Evolutionary conservation across 1,140 invertebrate genomes (phyloP).

Genomic region (Apolygus lucorum): DNA sequence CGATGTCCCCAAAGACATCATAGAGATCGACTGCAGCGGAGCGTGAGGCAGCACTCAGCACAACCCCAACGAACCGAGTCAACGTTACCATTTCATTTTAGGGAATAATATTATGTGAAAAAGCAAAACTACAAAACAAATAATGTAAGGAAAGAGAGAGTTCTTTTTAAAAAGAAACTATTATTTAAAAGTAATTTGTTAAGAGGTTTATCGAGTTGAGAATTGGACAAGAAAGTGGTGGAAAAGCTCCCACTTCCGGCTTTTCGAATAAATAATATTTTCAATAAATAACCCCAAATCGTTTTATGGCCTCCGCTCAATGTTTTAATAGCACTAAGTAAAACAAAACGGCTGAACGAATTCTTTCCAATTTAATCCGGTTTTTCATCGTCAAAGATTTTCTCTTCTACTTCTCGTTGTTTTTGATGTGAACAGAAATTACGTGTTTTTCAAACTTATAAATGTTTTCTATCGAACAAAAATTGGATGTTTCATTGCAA

Average conservation of each 20-base stretch:
- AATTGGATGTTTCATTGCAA: not conserved
- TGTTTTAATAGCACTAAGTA: too few species aligned
- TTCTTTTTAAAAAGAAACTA: too few species aligned
- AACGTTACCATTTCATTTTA: constrained; percentile 12
- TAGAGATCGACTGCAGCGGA: constrained; percentile 92
- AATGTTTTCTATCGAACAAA: too few species aligned
- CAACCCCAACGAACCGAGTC: constrained; percentile 10
- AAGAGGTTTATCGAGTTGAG: not conserved
- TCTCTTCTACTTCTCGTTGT: too few species aligned
- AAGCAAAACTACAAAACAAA: not conserved
- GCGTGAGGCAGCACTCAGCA: constrained; percentile 48
- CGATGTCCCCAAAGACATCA: constrained; percentile 95
- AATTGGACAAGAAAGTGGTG: not conserved
- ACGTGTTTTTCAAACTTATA: too few species aligned
- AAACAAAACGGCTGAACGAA: too few species aligned
- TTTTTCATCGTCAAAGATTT: too few species aligned
- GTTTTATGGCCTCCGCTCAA: not conserved
- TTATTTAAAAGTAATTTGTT: not conserved
- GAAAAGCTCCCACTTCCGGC: too few species aligned
- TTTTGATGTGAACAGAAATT: too few species aligned
- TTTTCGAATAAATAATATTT: too few species aligned
- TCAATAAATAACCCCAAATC: not conserved
- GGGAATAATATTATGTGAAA: not conserved
- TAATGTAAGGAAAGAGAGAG: not conserved
- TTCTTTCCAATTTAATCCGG: too few species aligned